Evolutionary conservation across 1,140 invertebrate genomes (phyloP).

Genomic region (Batillaria attramentaria): DNA sequence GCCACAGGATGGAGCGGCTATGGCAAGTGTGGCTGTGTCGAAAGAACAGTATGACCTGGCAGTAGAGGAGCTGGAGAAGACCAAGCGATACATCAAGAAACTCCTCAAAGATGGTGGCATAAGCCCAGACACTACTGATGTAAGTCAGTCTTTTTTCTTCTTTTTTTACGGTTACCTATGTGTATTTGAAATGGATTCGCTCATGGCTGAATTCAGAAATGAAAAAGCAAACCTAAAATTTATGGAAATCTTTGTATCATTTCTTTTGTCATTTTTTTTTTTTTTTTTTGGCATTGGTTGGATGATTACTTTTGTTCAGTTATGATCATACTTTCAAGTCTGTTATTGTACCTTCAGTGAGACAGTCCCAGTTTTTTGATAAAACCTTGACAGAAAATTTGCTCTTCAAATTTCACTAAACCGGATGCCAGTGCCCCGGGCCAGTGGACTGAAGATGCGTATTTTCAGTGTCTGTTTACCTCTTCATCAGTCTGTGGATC

Average conservation of each 20-base stretch:
- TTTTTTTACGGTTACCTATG: no score
- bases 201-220: background rate
- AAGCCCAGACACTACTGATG: background rate
- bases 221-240: background rate
- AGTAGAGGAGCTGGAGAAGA: slow-evolving; percentile 16
- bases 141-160: slow-evolving; percentile 1
- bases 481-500: no score
- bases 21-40: slow-evolving; percentile 1
- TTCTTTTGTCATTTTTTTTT: background rate
- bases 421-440: no score
- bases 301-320: background rate
- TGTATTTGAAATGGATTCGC: background rate
- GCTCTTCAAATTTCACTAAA: no score
- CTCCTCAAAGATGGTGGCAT: background rate
- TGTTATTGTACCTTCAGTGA: no score
- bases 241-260: background rate
- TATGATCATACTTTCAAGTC: background rate
- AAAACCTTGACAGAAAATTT: no score
- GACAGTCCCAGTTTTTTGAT: no score
- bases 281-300: background rate
- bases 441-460: no score
- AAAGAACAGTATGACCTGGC: slow-evolving; percentile 3
- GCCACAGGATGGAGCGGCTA: background rate
- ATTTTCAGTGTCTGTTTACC: no score
- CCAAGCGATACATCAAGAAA: slow-evolving; percentile 1